Evolutionary conservation across 2,888 invertebrate species (phyloP).

Genomic region (Phaonia tiefii): DNA sequence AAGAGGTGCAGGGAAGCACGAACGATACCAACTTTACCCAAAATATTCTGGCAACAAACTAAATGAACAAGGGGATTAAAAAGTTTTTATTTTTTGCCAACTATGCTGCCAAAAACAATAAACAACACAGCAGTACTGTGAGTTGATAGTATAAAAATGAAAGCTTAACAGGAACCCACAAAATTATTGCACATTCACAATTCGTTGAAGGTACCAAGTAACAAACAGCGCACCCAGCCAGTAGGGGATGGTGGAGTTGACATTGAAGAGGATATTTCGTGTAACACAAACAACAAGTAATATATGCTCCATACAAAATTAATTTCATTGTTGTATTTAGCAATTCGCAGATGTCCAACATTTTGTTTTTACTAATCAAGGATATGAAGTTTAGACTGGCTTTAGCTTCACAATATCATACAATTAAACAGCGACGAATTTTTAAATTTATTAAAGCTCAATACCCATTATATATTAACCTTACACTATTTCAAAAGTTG

Average conservation of each 20-base stretch:
- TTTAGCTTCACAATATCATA: too few relatives aligned
- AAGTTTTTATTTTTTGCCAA: slow-evolving; percentile 63
- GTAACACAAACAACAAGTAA: not conserved
- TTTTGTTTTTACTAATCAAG: too few relatives aligned
- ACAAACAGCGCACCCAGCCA: too few relatives aligned
- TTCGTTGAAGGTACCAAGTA: not conserved
- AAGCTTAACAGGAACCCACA: slow-evolving; percentile 71
- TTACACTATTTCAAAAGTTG: too few relatives aligned
- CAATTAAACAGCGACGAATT: too few relatives aligned
- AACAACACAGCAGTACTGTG: slow-evolving; percentile 70
- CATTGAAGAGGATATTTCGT: slow-evolving; percentile 33
- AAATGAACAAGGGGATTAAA: slow-evolving; percentile 69
- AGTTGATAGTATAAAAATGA: slow-evolving; percentile 75
- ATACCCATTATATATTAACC: too few relatives aligned
- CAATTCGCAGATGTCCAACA: not conserved
- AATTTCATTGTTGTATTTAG: not conserved
- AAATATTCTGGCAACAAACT: not conserved
- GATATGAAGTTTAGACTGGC: too few relatives aligned
- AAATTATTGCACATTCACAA: slow-evolving; percentile 74
- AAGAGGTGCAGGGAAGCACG: slow-evolving; percentile 14
- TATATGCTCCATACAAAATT: not conserved
- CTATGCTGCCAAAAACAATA: slow-evolving; percentile 78
- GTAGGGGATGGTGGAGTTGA: slow-evolving; percentile 4
- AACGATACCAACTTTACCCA: too few relatives aligned
- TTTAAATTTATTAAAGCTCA: too few relatives aligned